phyloP scores from a whole-genome alignment of 2,888 invertebrate species.

The Meliscaeva auricollis region DNA sequence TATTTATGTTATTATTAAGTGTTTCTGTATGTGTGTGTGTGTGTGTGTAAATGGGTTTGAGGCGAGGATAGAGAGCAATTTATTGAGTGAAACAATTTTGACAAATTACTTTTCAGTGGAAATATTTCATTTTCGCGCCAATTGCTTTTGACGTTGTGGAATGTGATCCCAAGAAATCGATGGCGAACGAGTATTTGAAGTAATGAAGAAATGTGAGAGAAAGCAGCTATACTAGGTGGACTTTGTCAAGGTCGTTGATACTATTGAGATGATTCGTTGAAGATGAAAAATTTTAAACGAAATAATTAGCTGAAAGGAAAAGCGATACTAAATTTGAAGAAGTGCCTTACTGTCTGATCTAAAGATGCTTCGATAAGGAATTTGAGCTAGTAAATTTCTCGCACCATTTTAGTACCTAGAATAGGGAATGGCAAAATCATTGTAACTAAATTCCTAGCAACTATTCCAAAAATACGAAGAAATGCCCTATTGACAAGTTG shows the following conservation, averaged over 20 bases:
- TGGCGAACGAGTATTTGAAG: background rate
- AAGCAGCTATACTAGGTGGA: conserved; percentile 1
- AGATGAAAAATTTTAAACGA: too few relatives aligned
- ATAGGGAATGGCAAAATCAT: too few relatives aligned
- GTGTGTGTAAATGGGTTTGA: background rate
- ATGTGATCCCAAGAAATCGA: background rate
- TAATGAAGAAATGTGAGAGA: conserved; percentile 16
- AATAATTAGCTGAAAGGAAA: background rate
- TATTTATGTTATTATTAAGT: conserved; percentile 35
- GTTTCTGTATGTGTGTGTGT: background rate
- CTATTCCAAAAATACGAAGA: too few relatives aligned
- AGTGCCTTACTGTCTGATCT: too few relatives aligned
- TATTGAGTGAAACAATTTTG: conserved; percentile 35
- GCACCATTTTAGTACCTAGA: too few relatives aligned
- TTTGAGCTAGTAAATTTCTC: too few relatives aligned
- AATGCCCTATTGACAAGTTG: too few relatives aligned
- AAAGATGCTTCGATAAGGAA: too few relatives aligned
- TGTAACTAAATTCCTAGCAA: too few relatives aligned
- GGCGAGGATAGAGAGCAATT: background rate
- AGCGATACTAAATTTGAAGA: background rate
- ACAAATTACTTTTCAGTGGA: conserved; percentile 37
- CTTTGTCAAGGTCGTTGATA: conserved; percentile 11
- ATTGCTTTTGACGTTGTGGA: conserved; percentile 21
- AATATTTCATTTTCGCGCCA: conserved; percentile 31
- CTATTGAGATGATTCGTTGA: background rate